Evolutionary conservation across 2,113 vertebrate genomes (phyloP).

Genomic region (Megalops atlanticus): DNA sequence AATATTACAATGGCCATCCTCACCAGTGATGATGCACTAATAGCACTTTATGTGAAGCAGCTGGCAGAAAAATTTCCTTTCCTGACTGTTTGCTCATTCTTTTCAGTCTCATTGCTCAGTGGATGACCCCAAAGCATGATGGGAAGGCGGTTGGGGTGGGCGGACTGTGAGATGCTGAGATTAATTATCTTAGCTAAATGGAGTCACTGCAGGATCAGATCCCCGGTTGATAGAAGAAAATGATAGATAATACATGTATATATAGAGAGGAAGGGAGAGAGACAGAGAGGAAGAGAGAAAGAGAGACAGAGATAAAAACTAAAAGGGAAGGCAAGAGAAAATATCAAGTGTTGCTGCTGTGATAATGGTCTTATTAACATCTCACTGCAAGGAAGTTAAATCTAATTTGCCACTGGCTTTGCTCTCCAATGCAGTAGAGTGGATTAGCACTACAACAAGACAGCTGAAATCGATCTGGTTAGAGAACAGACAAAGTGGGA

Average conservation of each 20-base stretch:
- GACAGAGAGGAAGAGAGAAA: not conserved
- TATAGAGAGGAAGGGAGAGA: not conserved
- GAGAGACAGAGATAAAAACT: slow-evolving; percentile 19
- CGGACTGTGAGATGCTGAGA: not conserved
- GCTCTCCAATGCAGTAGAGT: not conserved
- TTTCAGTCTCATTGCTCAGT: slow-evolving; percentile 1
- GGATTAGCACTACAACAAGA: not conserved
- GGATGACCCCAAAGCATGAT: not conserved
- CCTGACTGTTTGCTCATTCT: not conserved
- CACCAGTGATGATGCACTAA: not conserved
- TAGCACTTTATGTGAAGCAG: not conserved
- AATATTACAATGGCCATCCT: not conserved
- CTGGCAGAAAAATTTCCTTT: not conserved
- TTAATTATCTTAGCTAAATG: not conserved
- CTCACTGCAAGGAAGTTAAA: not conserved
- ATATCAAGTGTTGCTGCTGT: not conserved
- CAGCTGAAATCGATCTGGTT: not conserved
- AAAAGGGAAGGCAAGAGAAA: not conserved
- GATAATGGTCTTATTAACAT: not conserved
- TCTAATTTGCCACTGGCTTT: not conserved
- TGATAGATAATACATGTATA: not conserved
- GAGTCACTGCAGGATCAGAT: not conserved
- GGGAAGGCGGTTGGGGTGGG: not conserved
- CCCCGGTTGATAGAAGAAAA: not conserved
- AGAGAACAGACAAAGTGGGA: not conserved